Evolutionary conservation across 2,888 invertebrate species (phyloP).

Genomic region (Rhogogaster chlorosoma): DNA sequence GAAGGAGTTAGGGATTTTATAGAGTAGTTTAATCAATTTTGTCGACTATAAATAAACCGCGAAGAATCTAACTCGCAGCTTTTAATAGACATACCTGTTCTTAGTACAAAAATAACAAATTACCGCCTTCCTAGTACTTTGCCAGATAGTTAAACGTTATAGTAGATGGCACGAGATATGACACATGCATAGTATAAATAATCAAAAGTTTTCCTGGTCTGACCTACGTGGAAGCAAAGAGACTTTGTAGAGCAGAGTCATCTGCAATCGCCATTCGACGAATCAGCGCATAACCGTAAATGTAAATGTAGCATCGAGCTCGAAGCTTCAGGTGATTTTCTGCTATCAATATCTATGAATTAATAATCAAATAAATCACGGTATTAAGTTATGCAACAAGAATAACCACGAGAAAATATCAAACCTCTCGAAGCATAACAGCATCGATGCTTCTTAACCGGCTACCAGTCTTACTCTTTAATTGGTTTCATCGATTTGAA

Average conservation of each 20-base stretch:
- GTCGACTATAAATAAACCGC: background rate
- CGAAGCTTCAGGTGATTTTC: background rate
- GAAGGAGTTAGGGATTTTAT: conserved; percentile 1
- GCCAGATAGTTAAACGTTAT: background rate
- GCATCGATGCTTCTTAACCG: background rate
- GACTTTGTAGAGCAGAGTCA: background rate
- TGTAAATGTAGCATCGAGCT: background rate
- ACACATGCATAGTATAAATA: background rate
- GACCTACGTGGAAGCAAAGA: background rate
- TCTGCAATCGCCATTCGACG: background rate
- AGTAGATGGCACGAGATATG: background rate
- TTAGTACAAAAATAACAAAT: background rate
- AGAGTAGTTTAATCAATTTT: conserved; percentile 1
- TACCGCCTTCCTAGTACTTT: background rate
- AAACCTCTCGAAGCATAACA: background rate
- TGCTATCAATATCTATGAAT: background rate
- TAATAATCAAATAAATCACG: background rate
- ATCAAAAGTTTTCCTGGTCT: background rate
- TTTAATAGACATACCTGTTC: conserved; percentile 3
- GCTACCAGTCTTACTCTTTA: conserved; percentile 19
- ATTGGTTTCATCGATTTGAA: conserved; percentile 16
- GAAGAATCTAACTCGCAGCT: background rate
- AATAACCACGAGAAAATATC: background rate
- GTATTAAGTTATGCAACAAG: background rate
- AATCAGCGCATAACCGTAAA: background rate